Evolutionary conservation across 1,140 invertebrate species (phyloP).

Genomic region (Leptopilina clavipes): DNA sequence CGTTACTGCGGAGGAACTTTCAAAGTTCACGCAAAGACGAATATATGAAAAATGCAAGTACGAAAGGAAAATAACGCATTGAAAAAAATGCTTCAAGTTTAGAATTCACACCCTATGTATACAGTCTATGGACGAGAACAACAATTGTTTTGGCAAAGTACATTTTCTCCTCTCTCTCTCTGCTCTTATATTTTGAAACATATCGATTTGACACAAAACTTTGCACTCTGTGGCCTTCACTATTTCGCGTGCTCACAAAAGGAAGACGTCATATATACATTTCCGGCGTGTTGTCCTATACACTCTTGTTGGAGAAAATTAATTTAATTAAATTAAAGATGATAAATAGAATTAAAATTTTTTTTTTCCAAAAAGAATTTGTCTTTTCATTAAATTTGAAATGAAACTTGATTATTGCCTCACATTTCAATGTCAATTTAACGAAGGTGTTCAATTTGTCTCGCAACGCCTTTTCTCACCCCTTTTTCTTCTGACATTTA

Average conservation of each 20-base stretch:
- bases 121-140: not conserved
- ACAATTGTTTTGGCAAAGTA: slow-evolving; percentile 20
- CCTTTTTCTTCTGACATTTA: not conserved
- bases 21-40: slow-evolving; percentile 14
- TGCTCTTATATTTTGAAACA: not conserved
- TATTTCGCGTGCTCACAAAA: not conserved
- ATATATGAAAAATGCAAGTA: not conserved
- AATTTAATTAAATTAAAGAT: not conserved
- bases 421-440: too few species aligned
- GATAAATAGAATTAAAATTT: too few species aligned
- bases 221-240: not conserved
- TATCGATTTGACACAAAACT: slow-evolving; percentile 21
- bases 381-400: too few species aligned
- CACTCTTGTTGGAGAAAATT: not conserved
- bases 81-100: too few species aligned
- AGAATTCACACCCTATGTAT: too few species aligned
- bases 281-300: not conserved
- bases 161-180: not conserved
- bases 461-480: not conserved
- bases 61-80: too few species aligned
- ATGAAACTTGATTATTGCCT: too few species aligned
- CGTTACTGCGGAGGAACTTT: slow-evolving; percentile 30
- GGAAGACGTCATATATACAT: not conserved
- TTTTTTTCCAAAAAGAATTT: too few species aligned
- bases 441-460: slow-evolving; percentile 21